Percentiles rank a stretch among this genome's conserved stretches.
Conservation (phyloP, 2,797 vertebrate genomes). For the Cryptoblepharus egeriae region DNA sequence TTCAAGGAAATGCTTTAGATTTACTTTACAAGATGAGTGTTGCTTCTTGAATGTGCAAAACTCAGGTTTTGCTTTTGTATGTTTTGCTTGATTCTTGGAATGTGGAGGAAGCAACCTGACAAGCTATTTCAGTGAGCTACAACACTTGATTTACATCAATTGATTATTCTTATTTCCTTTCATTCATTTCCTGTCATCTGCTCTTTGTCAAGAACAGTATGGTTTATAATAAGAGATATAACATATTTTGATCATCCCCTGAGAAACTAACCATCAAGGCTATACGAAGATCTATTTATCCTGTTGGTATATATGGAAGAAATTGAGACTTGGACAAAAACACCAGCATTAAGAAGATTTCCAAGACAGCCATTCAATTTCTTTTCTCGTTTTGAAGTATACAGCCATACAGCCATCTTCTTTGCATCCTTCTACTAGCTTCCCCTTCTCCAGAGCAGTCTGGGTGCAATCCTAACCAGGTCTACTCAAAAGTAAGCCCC, state of each 20-base stretch:
- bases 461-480: too few species aligned
- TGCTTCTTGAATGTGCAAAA: background rate
- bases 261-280: slow-evolving; percentile 25
- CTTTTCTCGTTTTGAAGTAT: slow-evolving; percentile 24
- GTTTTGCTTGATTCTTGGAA: background rate
- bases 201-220: background rate
- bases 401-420: slow-evolving; percentile 10
- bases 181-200: background rate
- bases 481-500: too few species aligned
- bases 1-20: background rate
- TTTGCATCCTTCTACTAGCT: background rate
- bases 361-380: slow-evolving; percentile 8
- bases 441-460: background rate
- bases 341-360: slow-evolving; percentile 19
- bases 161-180: background rate
- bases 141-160: background rate
- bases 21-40: background rate
- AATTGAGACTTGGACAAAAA: slow-evolving; percentile 17
- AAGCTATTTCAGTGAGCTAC: background rate
- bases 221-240: slow-evolving; percentile 25
- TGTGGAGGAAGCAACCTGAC: background rate
- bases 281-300: slow-evolving; percentile 33
- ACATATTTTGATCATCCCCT: slow-evolving; percentile 3
- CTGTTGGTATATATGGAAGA: slow-evolving; percentile 23
- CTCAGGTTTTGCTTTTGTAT: background rate